These are phyloP conservation scores for Daboia siamensis DNA, from an alignment of 2,113 vertebrate genomes.

Conservation along the genomic window DNA sequence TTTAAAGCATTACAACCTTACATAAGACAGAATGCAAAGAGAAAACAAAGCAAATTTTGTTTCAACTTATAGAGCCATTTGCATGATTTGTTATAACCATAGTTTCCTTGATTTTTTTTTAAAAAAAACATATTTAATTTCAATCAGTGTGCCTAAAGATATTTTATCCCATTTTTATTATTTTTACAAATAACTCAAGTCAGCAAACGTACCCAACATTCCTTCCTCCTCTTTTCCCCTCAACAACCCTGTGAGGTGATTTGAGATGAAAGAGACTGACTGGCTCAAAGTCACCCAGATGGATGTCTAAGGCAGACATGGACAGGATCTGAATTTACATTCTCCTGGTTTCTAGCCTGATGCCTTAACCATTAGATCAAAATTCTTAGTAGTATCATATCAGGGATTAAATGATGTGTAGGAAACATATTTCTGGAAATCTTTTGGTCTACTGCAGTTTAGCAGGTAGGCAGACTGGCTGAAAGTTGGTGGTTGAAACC, in stretches of 20 bases:
- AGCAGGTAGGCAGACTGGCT: background rate
- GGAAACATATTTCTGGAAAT: background rate
- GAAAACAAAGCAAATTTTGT: background rate
- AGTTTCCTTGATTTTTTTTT: background rate
- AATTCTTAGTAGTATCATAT: conserved; percentile 4
- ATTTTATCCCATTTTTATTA: background rate
- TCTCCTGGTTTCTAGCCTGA: background rate
- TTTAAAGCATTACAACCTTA: background rate
- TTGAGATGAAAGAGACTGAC: background rate
- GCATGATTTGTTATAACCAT: background rate
- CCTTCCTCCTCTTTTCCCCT: background rate
- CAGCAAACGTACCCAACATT: background rate
- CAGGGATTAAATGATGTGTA: background rate
- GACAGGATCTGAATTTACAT: background rate
- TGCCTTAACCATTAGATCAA: background rate
- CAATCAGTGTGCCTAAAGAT: background rate
- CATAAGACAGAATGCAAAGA: background rate
- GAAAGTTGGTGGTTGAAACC: background rate
- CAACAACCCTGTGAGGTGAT: background rate
- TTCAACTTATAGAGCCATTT: background rate
- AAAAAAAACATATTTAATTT: background rate
- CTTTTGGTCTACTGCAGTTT: conserved; percentile 1
- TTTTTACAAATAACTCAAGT: background rate
- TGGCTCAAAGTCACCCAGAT: background rate
- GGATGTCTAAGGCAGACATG: background rate